Evolutionary conservation across 1,140 invertebrate genomes (phyloP), one percentile per base, ranked within the genome.

Genomic region (Drosophila sp.): DNA sequence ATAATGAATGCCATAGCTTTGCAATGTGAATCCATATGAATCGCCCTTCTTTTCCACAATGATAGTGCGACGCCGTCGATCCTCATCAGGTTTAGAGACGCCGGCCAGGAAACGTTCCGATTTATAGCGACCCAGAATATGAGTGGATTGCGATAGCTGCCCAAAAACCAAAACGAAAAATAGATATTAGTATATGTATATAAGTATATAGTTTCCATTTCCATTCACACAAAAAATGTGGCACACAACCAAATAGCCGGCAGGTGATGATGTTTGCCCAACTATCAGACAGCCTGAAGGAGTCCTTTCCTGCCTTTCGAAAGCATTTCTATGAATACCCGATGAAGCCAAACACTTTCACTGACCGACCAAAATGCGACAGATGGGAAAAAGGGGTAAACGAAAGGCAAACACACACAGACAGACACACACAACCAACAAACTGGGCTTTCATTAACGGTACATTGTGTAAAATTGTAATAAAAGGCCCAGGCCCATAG

Each of bases 1-100:
- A 92, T 98, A 98, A 90, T 98, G 97, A 58, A 99, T 98, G 8
- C 97, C 97, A 91, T 99, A 99, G 90, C 97, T 98, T 94, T 99
- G 95, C 60, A 99, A 93, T 0, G 97, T 98, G 92, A 98, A 99
- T 3, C 98, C 97, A 92, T 97, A 99, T 8, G 96, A 96, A n/a
- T 96, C 96, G 92, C 96, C 96, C 85, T 96, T 96, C 93, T 98
- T 97, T 90, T 98, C 96, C 1, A 98, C 95, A 62, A 99, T 98
- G 7, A 98, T 98, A 3, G 97, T 96, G 29, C 97, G 94, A 54
- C 97, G 93, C 30, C 96, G 92, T 57, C 96, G 94, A 90, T 98
- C 97, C 81, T 98, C 97, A 72, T 97, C 96, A 1, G 95, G 95
- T 89, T 97, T 96, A 17, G 95, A 94, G 6, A 50, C 44, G 23